Base-by-base conservation (phyloP, 2,797 vertebrate genomes). In the Pangasius mekongensis region DNA sequence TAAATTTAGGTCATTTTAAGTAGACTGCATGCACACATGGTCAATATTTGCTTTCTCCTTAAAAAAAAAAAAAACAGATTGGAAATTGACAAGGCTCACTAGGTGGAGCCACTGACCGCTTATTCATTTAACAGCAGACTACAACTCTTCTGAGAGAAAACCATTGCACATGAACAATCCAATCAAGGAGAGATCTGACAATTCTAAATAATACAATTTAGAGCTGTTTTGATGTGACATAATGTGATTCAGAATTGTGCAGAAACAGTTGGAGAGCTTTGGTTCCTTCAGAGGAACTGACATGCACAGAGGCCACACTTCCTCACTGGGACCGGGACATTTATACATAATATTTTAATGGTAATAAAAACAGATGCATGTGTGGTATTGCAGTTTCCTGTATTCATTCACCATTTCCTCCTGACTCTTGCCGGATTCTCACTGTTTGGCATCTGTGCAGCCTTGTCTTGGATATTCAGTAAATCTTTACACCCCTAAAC, bases 41-140 rank as follows among this genome's bases (percentile, higher is more conserved):
- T 43, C 3, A 30, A 64, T 60, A 47, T 49, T 54, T 56, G 22
- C 22, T 62, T 82, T 60, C 36, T 39, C 11, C 3, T 13, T 27
- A 13, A 58, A 24, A 33, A 58, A 22, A 73, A 56, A 43, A 47
- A 10, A 47, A 74, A 4, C 9, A 18, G 78, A 39, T 36, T 64
- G 39, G 14, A 36, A 33, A 60, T n/a, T 47, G 7, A 49, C 60
- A 56, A 8, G 11, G 14, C 47, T 86, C 91, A 62, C 87, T 86
- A 89, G 91, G 76, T 88, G 90, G 90, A 60, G 87, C 83, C 74
- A 89, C 33, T 54, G 60, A 67, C 47, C 8, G 14, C 16, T 33
- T 62, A 36, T 54, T 83, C n/a, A 18, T 81, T 85, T 47, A 49
- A 52, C n/a, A 52, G 43, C 6, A 0, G 33, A 0, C 5, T 4